Base-by-base conservation (phyloP, 2,113 vertebrate species). In the Chamaetylas fuelleborni region DNA sequence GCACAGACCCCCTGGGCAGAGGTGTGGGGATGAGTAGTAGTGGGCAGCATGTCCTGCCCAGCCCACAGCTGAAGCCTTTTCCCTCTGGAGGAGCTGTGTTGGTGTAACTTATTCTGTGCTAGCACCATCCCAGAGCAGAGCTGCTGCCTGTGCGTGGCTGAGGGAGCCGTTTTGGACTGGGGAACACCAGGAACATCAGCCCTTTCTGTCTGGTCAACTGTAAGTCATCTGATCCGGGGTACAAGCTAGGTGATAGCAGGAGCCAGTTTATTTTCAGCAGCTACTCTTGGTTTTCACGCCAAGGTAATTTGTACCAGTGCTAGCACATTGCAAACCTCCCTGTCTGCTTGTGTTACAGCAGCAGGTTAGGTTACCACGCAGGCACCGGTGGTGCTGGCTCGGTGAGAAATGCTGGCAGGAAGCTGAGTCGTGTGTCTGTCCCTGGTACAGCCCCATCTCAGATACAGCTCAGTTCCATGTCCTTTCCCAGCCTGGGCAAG, bases 161-260 rank as follows among this genome's bases (percentile, higher is more conserved):
- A 77, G 42, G 67, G 70, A 64, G 61, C 79, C 42, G 2, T 86
- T 83, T 51, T 2, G 15, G 60, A 58, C 72, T 88, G 67, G 47
- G 62, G 58, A 81, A 23, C 18, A 0, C 64, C 2, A 3, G 47
- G 86, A 92, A 15, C 88, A 50, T 74, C 86, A 51, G 53, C 64
- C 60, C 19, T 38, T 70, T 88, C 92, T 94, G 57, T 77, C 82
- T 79, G 70, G 60, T 89, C 57, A 89, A 36, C 91, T 95, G 93
- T 93, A 92, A 97, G 96, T 93, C 81, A 96, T 95, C 61, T 78
- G 94, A 97, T 92, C 95, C 1, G 18, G 43, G 80, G 67, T 80
- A 47, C 58, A 62, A 69, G 79, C 51, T 65, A 86, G 71, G 74
- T 8, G 22, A 85, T 73, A 86, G 84, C 85, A 91, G 67, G 82